Base-by-base conservation (phyloP, 2,113 vertebrate species). In the Todiramphus chloris region DNA sequence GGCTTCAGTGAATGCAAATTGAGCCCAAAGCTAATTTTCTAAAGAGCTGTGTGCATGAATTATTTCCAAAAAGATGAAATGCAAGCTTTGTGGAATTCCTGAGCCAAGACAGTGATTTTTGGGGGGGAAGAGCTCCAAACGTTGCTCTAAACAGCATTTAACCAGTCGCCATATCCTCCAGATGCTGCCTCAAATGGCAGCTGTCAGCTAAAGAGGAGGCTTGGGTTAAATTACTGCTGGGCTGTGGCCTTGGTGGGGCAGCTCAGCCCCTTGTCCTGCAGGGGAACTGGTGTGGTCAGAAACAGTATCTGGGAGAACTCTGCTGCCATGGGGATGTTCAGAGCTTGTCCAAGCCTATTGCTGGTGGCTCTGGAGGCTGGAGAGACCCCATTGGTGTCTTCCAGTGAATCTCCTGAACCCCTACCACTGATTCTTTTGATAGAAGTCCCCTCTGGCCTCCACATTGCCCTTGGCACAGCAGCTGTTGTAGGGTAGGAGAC, bases 1-100 rank as follows among this genome's bases (percentile, higher is more conserved):
- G 91, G 81, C 86, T 90, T 91, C 74, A 66, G 77, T 44, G 62
- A 81, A 15, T 70, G 92, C 62, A 19, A 28, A 75, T 4, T n/a
- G 69, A 83, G 76, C 73, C 86, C 62, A 89, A 50, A 87, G 80
- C 80, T 87, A 37, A 66, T 89, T 92, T 94, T 60, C 76, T 68
- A 37, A 91, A 74, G n/a, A 87, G 11, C 33, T 75, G 23, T 41
- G 60, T 82, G 39, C 43, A 5, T 39, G 3, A 77, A 27, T 87
- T 83, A 58, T 77, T 87, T 89, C 60, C 35, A 64, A 60, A 68
- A 89, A 89, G 60, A 62, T 67, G 11, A 84, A 90, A 50, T 69
- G n/a, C 62, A 87, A 73, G 69, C 21, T 33, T 66, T 87, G 33
- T 0, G 3, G n/a, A 73, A 89, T 89, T 91, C 41, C 69, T 66